Conservation (phyloP, 30 jellyfish, hydroid and myxozoan species). For the Chrysaora quinquecirrha region DNA sequence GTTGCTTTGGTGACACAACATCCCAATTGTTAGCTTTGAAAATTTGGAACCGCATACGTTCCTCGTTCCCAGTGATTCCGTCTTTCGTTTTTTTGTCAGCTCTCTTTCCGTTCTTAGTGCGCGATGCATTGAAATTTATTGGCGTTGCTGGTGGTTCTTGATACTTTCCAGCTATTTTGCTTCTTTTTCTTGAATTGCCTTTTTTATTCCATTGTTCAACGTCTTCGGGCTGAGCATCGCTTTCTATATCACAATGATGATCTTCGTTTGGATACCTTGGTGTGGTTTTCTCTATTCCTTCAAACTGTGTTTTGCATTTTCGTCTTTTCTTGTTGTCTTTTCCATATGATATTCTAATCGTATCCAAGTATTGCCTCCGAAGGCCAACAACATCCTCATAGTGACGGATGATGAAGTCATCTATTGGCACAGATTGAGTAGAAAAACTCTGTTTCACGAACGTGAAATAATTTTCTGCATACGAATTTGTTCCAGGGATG, state of each 20-base stretch:
- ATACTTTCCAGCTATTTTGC: too few species aligned
- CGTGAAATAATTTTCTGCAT: conserved; percentile 9
- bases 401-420: neutral
- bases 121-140: neutral
- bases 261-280: too few species aligned
- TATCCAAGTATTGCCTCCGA: conserved; percentile 2
- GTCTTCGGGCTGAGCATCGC: neutral
- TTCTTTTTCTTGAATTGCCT: too few species aligned
- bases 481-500: neutral
- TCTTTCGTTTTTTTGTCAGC: neutral
- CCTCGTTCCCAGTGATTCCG: neutral
- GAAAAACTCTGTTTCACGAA: neutral
- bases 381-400: neutral
- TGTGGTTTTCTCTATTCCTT: neutral
- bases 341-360: neutral
- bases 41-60: neutral
- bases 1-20: too few species aligned
- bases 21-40: conserved; percentile 4
- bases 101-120: neutral
- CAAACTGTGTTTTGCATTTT: neutral
- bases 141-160: neutral
- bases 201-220: too few species aligned
- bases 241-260: neutral
- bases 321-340: too few species aligned
- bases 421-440: conserved; percentile 1